phyloP scores from a whole-genome alignment of 2,113 vertebrate genomes.

The Theropithecus gelada region DNA sequence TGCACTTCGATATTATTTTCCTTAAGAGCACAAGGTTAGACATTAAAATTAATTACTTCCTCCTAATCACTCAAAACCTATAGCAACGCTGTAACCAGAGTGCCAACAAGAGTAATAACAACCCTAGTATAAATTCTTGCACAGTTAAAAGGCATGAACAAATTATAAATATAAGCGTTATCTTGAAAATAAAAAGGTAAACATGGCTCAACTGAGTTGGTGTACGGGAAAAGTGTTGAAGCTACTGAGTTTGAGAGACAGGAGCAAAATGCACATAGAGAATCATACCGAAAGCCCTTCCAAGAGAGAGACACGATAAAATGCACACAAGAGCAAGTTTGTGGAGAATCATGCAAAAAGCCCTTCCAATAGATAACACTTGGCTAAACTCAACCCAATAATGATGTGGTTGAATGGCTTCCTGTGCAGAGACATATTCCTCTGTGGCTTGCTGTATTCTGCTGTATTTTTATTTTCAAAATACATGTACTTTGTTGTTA shows the following conservation, averaged over 20 bases:
- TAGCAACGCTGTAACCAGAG: neutral
- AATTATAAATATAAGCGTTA: neutral
- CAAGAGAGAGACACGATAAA: neutral
- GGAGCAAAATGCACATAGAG: neutral
- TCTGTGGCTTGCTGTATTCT: constrained; percentile 7
- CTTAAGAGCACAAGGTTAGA: neutral
- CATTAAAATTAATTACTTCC: neutral
- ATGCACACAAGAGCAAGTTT: neutral
- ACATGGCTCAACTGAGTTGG: neutral
- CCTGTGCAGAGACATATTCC: neutral
- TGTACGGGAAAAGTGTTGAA: neutral
- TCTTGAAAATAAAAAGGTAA: neutral
- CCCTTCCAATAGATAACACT: neutral
- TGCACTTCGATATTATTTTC: neutral
- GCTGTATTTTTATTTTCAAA: neutral
- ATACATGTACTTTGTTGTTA: neutral
- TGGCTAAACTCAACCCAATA: neutral
- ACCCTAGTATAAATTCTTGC: neutral
- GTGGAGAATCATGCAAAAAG: neutral
- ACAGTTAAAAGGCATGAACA: neutral
- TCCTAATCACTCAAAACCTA: neutral
- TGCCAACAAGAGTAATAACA: neutral
- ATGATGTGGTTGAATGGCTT: neutral
- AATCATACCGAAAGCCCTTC: neutral
- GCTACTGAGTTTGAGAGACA: neutral